Percentiles rank a stretch among this genome's conserved stretches.
phyloP scores from a whole-genome alignment of 2,113 vertebrate species.

The Onychorhynchus coronatus region DNA sequence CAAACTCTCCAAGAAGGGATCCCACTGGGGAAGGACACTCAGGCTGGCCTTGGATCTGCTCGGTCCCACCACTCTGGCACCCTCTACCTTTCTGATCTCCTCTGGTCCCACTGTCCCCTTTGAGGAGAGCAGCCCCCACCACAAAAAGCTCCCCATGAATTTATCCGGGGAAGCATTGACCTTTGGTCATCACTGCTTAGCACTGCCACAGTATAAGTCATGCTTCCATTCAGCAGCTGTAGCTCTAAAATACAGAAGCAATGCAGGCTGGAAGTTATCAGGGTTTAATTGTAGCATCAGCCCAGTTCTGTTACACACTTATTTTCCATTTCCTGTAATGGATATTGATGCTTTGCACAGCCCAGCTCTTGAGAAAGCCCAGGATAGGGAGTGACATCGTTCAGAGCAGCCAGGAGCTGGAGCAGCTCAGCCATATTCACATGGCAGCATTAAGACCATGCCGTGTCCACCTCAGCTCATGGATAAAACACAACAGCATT shows the following conservation, averaged over 20 bases:
- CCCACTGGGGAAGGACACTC: neutral
- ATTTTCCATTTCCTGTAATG: neutral
- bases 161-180: accelerated
- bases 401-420: neutral
- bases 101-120: neutral
- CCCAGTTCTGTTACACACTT: neutral
- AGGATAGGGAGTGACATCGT: neutral
- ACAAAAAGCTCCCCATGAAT: neutral
- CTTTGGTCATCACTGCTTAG: neutral
- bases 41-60: neutral
- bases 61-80: neutral
- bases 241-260: neutral
- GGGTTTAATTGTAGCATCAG: neutral
- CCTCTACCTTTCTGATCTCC: neutral
- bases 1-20: neutral
- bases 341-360: neutral
- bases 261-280: neutral
- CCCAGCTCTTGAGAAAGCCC: neutral
- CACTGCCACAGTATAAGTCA: neutral
- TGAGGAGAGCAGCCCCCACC: neutral
- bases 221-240: neutral
- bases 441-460: neutral
- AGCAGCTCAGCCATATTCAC: neutral
- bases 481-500: neutral
- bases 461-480: neutral